Conservation (phyloP, 1,140 invertebrate species). For the Chlorops oryzae region DNA sequence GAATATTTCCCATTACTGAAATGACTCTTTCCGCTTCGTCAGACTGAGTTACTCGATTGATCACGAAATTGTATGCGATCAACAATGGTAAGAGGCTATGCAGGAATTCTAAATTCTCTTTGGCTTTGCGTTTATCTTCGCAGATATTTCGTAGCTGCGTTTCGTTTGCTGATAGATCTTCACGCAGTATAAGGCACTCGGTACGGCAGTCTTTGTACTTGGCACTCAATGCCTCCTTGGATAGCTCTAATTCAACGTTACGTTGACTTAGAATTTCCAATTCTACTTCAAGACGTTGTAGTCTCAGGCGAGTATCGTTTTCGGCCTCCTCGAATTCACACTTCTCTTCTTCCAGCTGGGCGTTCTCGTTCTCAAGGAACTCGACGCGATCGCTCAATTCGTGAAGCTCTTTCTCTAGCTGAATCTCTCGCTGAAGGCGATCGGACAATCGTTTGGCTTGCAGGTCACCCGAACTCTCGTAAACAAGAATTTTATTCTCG, state of each 20-base stretch:
- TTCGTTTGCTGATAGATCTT: conserved; percentile 50
- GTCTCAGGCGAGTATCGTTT: conserved; percentile 60
- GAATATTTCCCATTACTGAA: background rate
- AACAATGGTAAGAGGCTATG: conserved; percentile 60
- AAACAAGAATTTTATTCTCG: conserved; percentile 55
- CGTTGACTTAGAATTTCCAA: conserved; percentile 43
- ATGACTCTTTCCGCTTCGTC: no score
- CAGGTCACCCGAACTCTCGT: conserved; percentile 55
- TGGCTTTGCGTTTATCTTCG: conserved; percentile 54
- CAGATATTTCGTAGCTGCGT: conserved; percentile 54
- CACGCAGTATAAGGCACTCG: conserved; percentile 45
- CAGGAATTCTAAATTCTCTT: conserved; percentile 55
- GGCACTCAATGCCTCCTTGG: conserved; percentile 38
- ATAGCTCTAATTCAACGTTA: conserved; percentile 51
- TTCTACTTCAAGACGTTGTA: conserved; percentile 53
- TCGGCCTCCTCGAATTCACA: conserved; percentile 64
- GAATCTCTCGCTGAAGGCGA: conserved; percentile 53
- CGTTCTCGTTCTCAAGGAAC: conserved; percentile 55
- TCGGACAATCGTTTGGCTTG: conserved; percentile 55
- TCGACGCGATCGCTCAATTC: conserved; percentile 53
- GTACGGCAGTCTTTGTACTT: conserved; percentile 52
- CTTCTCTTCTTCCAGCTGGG: conserved; percentile 57
- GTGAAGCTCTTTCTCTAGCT: conserved; percentile 52
- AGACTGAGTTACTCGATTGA: no score
- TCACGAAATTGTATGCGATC: conserved; percentile 58